Evolutionary conservation across 2,797 vertebrate genomes (phyloP).

Genomic region (Spinus pinus): DNA sequence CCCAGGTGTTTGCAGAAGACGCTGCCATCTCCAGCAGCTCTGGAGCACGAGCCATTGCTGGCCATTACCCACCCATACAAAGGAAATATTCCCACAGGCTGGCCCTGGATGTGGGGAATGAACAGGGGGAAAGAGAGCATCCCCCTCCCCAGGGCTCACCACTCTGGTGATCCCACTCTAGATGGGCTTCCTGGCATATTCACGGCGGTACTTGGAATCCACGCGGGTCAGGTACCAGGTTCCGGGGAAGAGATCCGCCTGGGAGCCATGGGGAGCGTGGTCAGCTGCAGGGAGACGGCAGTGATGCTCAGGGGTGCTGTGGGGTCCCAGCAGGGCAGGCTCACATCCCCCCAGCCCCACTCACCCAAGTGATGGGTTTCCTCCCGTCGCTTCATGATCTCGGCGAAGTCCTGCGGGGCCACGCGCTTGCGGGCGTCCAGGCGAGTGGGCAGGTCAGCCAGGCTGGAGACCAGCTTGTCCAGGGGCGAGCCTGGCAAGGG

Average conservation of each 20-base stretch:
- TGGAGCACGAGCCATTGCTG: fast-evolving
- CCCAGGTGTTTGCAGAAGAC: not conserved
- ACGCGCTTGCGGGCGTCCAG: constrained; percentile 67
- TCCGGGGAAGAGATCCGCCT: constrained; percentile 72
- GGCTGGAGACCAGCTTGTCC: constrained; percentile 73
- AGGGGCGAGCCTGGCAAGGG: constrained; percentile 53
- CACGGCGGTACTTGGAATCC: constrained; percentile 71
- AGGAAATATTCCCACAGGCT: not conserved
- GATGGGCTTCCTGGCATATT: constrained; percentile 64
- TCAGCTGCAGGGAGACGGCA: constrained; percentile 40
- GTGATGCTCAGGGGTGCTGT: not conserved
- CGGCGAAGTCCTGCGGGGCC: constrained; percentile 67
- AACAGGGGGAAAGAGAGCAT: not conserved
- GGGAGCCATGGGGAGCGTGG: constrained; percentile 70
- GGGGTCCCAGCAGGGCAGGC: fast-evolving
- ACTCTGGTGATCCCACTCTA: not conserved
- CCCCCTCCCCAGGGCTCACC: not conserved
- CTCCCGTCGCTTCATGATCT: constrained; percentile 75
- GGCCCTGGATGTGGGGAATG: fast-evolving
- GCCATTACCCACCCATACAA: not conserved
- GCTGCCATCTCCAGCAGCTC: fast-evolving
- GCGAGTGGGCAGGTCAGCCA: constrained; percentile 69
- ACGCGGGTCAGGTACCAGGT: constrained; percentile 77
- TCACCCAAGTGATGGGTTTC: constrained; percentile 75
- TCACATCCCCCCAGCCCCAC: not conserved